A percentile compares a stretch with the other conserved stretches of the same genome.
Conservation (phyloP, 2,113 vertebrate genomes). For the Candoia aspera region DNA sequence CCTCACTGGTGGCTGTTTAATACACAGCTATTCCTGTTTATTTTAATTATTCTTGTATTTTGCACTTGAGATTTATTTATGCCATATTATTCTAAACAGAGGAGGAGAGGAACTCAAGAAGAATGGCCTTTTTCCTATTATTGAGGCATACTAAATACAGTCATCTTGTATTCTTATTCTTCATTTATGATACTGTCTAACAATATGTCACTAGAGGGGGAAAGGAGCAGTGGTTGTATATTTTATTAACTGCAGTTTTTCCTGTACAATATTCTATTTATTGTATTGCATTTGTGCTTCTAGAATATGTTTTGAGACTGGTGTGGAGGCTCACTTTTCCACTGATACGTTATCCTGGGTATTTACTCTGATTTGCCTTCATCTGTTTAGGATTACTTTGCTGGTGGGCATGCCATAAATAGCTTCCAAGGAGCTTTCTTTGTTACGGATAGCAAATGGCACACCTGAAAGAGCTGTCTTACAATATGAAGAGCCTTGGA, state of each 20-base stretch:
- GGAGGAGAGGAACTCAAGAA: neutral
- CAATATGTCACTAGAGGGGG: neutral
- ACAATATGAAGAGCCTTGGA: neutral
- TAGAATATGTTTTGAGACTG: neutral
- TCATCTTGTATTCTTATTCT: neutral
- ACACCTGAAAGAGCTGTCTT: neutral
- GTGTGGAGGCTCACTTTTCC: neutral
- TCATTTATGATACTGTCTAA: neutral
- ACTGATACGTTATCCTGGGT: neutral
- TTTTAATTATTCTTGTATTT: neutral
- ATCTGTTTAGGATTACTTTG: neutral
- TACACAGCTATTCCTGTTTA: neutral
- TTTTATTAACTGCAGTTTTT: neutral
- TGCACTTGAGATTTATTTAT: neutral
- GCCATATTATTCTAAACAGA: neutral
- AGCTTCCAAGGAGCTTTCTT: neutral
- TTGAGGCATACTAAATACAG: neutral
- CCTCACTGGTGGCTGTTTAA: neutral
- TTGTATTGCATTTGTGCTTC: neutral
- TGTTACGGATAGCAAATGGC: neutral
- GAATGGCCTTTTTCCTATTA: neutral
- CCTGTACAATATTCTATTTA: neutral
- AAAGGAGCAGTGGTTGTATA: neutral
- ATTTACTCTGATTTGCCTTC: neutral
- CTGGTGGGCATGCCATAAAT: neutral